Evolutionary conservation across 2,888 invertebrate species (phyloP), one percentile per base, ranked within the genome.

Genomic region (Acrobasis suavella): DNA sequence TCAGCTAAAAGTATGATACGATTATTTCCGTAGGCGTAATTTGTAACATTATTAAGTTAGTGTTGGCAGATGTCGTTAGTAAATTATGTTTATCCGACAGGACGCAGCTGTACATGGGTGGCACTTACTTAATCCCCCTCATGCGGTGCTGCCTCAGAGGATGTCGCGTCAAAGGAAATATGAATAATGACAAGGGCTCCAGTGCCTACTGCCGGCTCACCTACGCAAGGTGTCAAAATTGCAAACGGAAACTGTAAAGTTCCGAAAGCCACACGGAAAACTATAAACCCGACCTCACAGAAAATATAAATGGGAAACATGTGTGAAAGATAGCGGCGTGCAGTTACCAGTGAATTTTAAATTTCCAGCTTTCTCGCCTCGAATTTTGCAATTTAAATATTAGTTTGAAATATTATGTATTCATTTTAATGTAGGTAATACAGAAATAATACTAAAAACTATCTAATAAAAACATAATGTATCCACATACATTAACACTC

Each of bases 31-130:
- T 74, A 71, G 72, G 70, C 71, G 74, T 78, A 78, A 80, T 79
- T 81, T 75, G 77, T 81, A 75, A 75, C 75, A 80, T 82, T 81
- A 86, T 82, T 81, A 81, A 82, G 81, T 83, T 85, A 83, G 78
- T 82, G 81, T 80, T 76, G 80, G 82, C 83, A 86, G 80, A 83
- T 82, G 85, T 84, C 84, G 81, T 85, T 86, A 84, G 83, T 87
- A 83, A 85, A 85, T 88, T 85, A 86, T 85, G 85, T 86, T 86
- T 83, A 87, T 85, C 83, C 85, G 81, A 81, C 85, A 84, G 80
- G 81, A 76, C 86, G 76, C 88, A 87, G 85, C 83, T 87, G 88
- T 76, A 80, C 73, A 69, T 71, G 77, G 77, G 76, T 76, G 79
- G 78, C 77, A 80, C 79, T 83, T 86, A 80, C 79, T 83, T 86